Evolutionary conservation across 2,113 vertebrate genomes (phyloP).

Genomic region (Varanus salvator): DNA sequence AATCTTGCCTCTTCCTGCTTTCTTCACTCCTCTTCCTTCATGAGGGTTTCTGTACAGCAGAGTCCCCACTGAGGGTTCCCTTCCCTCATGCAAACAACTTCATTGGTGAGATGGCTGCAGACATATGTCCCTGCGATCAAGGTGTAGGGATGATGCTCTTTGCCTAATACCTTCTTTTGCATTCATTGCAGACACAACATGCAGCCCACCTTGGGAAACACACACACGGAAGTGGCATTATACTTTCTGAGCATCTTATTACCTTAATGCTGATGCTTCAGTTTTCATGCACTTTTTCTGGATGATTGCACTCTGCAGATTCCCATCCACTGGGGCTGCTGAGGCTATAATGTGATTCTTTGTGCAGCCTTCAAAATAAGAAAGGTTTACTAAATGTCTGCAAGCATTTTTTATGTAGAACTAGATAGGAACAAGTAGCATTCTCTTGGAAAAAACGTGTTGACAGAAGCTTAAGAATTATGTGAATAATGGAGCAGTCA

Average conservation of each 20-base stretch:
- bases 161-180: neutral
- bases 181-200: neutral
- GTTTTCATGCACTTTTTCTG: constrained; percentile 34
- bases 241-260: constrained; percentile 42
- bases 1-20: neutral
- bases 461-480: constrained; percentile 13
- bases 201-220: neutral
- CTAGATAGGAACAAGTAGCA: neutral
- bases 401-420: neutral
- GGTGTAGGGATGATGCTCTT: neutral
- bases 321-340: neutral
- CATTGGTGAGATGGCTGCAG: neutral
- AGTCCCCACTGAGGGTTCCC: neutral
- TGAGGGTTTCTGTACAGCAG: neutral
- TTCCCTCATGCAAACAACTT: neutral
- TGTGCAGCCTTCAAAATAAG: neutral
- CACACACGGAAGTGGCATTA: neutral
- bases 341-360: neutral
- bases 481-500: constrained; percentile 2
- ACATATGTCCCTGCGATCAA: too few relatives aligned
- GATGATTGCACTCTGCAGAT: constrained; percentile 42
- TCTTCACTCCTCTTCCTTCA: neutral
- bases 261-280: constrained; percentile 47
- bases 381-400: neutral
- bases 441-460: constrained; percentile 13